These are phyloP conservation scores for Siderastrea siderea DNA, from an alignment of 92 coral and sea anemone genomes.

Conservation along the genomic window DNA sequence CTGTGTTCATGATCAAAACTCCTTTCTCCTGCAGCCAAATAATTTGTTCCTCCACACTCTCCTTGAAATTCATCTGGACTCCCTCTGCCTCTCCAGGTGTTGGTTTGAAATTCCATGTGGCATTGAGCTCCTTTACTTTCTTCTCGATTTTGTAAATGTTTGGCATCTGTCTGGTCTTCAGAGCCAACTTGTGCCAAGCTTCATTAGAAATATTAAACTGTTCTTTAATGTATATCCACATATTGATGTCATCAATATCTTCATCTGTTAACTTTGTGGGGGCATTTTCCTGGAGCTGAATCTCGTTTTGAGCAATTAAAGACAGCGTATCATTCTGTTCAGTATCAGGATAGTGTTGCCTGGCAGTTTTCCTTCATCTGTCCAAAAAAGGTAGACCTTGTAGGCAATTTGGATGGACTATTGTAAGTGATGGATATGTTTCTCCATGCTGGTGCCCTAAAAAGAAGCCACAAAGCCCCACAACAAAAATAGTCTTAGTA, in stretches of 20 bases:
- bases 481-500: too few relatives aligned
- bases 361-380: too few relatives aligned
- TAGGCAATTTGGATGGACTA: too few relatives aligned
- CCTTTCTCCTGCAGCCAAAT: slow-evolving; percentile 23
- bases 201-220: slow-evolving; percentile 53
- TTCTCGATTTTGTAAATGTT: slow-evolving; percentile 15
- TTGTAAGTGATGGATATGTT: too few relatives aligned
- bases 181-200: slow-evolving; percentile 26
- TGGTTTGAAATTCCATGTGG: slow-evolving; percentile 41
- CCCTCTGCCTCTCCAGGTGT: slow-evolving; percentile 74
- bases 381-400: too few relatives aligned
- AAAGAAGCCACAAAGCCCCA: too few relatives aligned
- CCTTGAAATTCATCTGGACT: slow-evolving; percentile 59
- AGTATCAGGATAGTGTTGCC: not conserved
- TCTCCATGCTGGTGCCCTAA: too few relatives aligned
- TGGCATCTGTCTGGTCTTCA: slow-evolving; percentile 62
- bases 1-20: not conserved
- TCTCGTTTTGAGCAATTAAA: slow-evolving; percentile 35
- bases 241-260: slow-evolving; percentile 56
- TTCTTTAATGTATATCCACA: slow-evolving; percentile 60
- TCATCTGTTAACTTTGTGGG: slow-evolving; percentile 37
- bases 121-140: slow-evolving; percentile 17
- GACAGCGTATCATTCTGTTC: slow-evolving; percentile 52
- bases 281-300: slow-evolving; percentile 12
- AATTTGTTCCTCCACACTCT: slow-evolving; percentile 51